Evolutionary conservation across 1,140 invertebrate species (phyloP).

Genomic region (Diachasmimorpha longicaudata): DNA sequence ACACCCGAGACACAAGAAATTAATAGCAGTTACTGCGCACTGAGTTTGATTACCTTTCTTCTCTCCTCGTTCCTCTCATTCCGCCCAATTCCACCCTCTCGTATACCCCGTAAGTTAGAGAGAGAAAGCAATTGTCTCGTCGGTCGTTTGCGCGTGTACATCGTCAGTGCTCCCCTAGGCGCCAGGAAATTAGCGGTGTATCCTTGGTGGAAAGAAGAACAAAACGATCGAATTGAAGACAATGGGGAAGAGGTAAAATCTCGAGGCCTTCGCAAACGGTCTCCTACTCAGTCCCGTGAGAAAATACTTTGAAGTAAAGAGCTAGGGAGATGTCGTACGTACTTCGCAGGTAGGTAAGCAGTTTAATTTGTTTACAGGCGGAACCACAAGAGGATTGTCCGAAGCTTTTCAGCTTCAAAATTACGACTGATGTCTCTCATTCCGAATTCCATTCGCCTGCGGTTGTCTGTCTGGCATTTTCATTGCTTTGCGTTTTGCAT

Average conservation of each 20-base stretch:
- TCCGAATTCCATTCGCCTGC: background rate
- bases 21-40: conserved; percentile 33
- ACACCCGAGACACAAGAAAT: conserved; percentile 29
- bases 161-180: conserved; percentile 10
- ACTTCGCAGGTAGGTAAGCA: conserved; percentile 24
- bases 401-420: background rate
- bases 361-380: conserved; percentile 33
- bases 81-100: no score
- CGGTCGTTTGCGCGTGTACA: background rate
- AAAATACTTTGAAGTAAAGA: background rate
- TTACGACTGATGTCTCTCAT: background rate
- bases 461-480: background rate
- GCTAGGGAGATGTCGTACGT: background rate
- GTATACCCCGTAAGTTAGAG: conserved; percentile 11
- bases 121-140: conserved; percentile 5
- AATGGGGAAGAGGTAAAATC: conserved; percentile 19
- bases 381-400: conserved; percentile 24
- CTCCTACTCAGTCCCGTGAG: conserved; percentile 6
- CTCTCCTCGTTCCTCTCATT: background rate
- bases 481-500: background rate
- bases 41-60: conserved; percentile 36
- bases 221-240: conserved; percentile 22
- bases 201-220: conserved; percentile 19
- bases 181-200: conserved; percentile 35
- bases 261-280: background rate